Evolutionary conservation across 2,797 vertebrate genomes (phyloP).

Genomic region (Sorex maritimensis): DNA sequence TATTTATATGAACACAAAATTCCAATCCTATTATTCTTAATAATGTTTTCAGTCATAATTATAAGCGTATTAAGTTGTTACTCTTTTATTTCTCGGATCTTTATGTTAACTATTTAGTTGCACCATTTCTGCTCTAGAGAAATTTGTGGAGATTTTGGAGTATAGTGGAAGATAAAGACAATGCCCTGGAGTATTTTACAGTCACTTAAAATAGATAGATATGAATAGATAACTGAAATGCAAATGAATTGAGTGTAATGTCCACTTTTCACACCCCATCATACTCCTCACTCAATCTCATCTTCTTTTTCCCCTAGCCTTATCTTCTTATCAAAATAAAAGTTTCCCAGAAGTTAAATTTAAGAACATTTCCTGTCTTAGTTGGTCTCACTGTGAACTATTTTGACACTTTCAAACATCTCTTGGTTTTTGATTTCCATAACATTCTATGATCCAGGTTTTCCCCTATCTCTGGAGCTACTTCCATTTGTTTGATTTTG

Average conservation of each 20-base stretch:
- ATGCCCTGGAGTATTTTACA: not conserved
- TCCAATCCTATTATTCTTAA: slow-evolving; percentile 45
- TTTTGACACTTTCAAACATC: not conserved
- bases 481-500: not conserved
- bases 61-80: slow-evolving; percentile 41
- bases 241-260: not conserved
- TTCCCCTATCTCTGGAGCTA: not conserved
- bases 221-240: not conserved
- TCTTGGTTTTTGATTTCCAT: slow-evolving; percentile 44
- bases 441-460: not conserved
- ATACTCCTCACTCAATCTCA: not conserved
- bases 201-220: slow-evolving; percentile 12
- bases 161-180: not conserved
- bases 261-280: not conserved
- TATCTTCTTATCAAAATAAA: slow-evolving; percentile 16
- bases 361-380: not conserved
- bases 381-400: not conserved
- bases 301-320: no score
- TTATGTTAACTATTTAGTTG: slow-evolving; percentile 34
- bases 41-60: slow-evolving; percentile 53
- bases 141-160: not conserved
- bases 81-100: slow-evolving; percentile 50
- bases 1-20: slow-evolving; percentile 64
- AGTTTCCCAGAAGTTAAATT: not conserved
- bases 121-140: not conserved